Evolutionary conservation across 2,888 invertebrate genomes (phyloP).

Genomic region (Platycheirus rosarum): DNA sequence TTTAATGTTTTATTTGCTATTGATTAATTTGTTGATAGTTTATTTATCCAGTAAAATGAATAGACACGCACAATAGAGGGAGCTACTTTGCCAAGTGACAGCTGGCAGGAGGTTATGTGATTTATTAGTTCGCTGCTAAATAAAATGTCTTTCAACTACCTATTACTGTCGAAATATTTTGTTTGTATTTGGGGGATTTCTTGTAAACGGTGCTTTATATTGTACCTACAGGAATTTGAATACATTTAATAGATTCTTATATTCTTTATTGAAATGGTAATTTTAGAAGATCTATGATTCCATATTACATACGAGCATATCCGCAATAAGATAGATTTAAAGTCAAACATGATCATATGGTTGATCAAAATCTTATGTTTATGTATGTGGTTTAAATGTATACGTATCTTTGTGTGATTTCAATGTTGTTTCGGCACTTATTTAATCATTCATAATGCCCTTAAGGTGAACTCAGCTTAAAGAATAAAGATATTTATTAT

Average conservation of each 20-base stretch:
- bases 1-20: background rate
- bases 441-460: too few species aligned
- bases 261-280: constrained; percentile 63
- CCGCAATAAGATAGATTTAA: constrained; percentile 16
- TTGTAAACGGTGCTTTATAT: constrained; percentile 47
- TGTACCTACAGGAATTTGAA: constrained; percentile 67
- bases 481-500: background rate
- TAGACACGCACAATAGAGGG: background rate
- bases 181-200: background rate
- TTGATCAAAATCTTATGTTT: background rate
- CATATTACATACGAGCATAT: constrained; percentile 33
- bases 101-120: background rate
- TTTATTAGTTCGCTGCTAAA: background rate
- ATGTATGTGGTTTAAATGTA: background rate
- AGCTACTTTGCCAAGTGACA: background rate
- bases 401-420: too few species aligned
- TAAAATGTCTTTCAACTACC: background rate
- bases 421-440: too few species aligned
- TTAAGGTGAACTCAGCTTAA: too few species aligned
- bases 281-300: constrained; percentile 49
- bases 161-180: constrained; percentile 13
- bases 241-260: constrained; percentile 57
- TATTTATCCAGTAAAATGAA: background rate
- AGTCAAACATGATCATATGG: background rate
- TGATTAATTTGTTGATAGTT: constrained; percentile 18